Evolutionary conservation across 2,113 vertebrate species (phyloP).

Genomic region (Zosterops pallidus): DNA sequence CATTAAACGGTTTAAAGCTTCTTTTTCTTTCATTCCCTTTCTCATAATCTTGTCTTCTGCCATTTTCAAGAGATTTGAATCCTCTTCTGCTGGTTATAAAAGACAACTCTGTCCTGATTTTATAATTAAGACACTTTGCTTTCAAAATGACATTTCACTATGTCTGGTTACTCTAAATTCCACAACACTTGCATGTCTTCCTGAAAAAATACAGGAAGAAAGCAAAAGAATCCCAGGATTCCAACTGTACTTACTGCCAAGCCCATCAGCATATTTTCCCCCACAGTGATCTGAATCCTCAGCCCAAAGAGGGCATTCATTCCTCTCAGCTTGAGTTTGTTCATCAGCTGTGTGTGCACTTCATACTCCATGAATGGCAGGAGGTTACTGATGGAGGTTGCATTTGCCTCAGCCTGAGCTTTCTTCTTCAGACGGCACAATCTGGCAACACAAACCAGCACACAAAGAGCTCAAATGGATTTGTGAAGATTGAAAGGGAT

Average conservation of each 20-base stretch:
- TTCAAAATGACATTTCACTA: neutral
- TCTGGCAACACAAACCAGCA: conserved; percentile 56
- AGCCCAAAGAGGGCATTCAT: conserved; percentile 97
- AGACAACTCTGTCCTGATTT: neutral
- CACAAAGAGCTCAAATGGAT: neutral
- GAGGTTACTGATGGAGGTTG: conserved; percentile 92
- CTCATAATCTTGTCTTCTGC: neutral
- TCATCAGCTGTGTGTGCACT: conserved; percentile 97
- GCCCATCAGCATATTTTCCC: conserved; percentile 96
- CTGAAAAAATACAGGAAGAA: neutral
- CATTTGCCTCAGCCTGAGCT: conserved; percentile 95
- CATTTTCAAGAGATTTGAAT: neutral
- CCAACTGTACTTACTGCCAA: conserved; percentile 85
- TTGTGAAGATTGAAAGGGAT: neutral
- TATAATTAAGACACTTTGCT: neutral
- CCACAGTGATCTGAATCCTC: conserved; percentile 93
- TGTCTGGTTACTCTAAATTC: neutral
- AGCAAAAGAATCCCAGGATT: neutral
- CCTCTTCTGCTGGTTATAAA: neutral
- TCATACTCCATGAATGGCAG: conserved; percentile 98
- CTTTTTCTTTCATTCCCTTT: neutral
- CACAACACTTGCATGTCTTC: neutral
- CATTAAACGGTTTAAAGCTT: neutral
- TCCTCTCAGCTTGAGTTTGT: conserved; percentile 93
- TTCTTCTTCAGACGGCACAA: conserved; percentile 97